These are phyloP conservation scores for Neopelma chrysocephalum DNA, from an alignment of 2,797 vertebrate genomes.

Conservation along the genomic window DNA sequence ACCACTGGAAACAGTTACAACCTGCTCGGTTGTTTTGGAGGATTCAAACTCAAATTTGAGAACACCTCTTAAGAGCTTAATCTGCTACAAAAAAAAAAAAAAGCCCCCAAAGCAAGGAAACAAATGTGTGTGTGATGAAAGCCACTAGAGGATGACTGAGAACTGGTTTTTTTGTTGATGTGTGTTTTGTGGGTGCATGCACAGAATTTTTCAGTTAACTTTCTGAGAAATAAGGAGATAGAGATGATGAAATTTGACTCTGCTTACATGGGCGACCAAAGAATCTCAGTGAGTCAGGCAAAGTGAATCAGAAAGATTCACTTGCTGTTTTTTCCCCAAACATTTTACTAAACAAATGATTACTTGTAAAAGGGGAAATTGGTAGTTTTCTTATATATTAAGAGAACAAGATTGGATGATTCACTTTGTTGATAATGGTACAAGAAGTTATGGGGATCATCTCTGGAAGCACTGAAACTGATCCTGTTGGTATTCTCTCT, in stretches of 20 bases:
- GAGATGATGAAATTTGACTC: not conserved
- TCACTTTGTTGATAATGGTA: not conserved
- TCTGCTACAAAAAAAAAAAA: not conserved
- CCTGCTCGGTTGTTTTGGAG: not conserved
- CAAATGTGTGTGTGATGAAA: not conserved
- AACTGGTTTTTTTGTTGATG: not conserved
- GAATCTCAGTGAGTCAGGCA: conserved; percentile 2
- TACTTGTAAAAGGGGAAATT: not conserved
- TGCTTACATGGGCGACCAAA: not conserved
- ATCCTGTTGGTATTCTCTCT: not conserved
- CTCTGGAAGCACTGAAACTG: not conserved
- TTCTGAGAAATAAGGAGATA: not conserved
- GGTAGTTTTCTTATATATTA: not conserved
- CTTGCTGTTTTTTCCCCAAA: not conserved
- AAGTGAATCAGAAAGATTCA: not conserved
- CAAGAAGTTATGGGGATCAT: not conserved
- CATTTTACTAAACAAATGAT: not conserved
- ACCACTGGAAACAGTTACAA: not conserved
- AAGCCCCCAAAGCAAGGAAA: not conserved
- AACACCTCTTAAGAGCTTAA: not conserved
- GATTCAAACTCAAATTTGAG: not conserved
- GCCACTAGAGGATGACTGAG: not conserved
- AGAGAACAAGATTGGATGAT: not conserved
- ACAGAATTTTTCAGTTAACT: not conserved
- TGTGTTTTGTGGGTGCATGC: not conserved